Evolutionary conservation across 2,888 invertebrate genomes (phyloP).

Genomic region (Plebejus anna): DNA sequence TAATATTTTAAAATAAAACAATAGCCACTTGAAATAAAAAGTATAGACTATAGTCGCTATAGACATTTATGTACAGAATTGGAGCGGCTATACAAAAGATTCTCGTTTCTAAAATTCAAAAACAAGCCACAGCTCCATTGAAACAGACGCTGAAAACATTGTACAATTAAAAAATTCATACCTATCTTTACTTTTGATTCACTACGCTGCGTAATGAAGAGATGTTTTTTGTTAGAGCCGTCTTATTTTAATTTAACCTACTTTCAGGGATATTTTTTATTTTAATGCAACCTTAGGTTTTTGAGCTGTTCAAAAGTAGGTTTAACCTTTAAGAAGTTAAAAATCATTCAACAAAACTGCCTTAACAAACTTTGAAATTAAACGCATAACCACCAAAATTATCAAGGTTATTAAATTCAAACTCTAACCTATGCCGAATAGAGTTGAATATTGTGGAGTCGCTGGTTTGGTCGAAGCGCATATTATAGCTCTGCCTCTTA

Average conservation of each 20-base stretch:
- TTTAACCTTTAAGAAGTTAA: neutral
- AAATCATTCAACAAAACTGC: neutral
- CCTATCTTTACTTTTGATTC: neutral
- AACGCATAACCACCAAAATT: neutral
- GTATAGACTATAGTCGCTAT: neutral
- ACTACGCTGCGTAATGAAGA: neutral
- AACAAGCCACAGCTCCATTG: neutral
- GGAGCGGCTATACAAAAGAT: constrained; percentile 14
- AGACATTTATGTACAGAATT: neutral
- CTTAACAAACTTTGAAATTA: neutral
- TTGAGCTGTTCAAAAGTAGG: too few relatives aligned
- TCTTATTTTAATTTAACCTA: neutral
- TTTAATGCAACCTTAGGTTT: neutral
- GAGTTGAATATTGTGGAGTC: neutral
- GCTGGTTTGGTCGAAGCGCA: neutral
- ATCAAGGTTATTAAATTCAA: neutral
- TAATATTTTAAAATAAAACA: constrained; percentile 12
- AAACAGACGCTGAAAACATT: neutral
- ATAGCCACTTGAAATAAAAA: constrained; percentile 12
- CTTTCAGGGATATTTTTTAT: neutral
- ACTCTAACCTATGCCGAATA: neutral
- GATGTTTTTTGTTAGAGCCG: neutral
- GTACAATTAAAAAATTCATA: constrained; percentile 10
- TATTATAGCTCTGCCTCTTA: neutral
- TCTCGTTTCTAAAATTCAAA: constrained; percentile 15